Percentiles rank a stretch among this genome's conserved stretches.
Conservation (phyloP, 2,113 vertebrate species). For the Callochromis pleurospilus region DNA sequence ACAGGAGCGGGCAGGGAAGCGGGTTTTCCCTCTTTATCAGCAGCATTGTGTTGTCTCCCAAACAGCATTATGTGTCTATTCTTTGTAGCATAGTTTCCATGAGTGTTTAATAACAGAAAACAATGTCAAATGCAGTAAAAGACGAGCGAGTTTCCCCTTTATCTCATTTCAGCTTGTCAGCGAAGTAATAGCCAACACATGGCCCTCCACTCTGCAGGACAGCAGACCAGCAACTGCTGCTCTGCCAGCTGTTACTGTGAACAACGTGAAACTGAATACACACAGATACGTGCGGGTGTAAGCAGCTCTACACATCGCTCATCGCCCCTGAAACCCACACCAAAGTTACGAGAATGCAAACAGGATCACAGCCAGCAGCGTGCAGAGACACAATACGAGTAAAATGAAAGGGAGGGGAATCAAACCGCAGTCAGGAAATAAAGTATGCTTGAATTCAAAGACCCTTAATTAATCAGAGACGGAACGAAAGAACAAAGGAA, state of each 20-base stretch:
- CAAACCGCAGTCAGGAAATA: background rate
- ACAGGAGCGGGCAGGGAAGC: background rate
- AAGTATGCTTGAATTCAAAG: background rate
- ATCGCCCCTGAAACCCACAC: background rate
- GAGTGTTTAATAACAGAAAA: background rate
- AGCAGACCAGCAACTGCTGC: constrained; percentile 36
- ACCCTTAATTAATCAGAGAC: constrained; percentile 9
- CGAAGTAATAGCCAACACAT: constrained; percentile 43
- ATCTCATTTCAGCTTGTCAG: constrained; percentile 5
- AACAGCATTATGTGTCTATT: background rate
- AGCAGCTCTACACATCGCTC: background rate
- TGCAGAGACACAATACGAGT: background rate
- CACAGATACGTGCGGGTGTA: background rate
- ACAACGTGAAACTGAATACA: background rate
- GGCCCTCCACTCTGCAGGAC: constrained; percentile 32
- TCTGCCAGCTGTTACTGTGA: constrained; percentile 45
- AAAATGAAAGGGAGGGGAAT: background rate
- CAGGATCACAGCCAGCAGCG: background rate
- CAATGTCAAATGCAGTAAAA: background rate
- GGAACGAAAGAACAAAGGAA: constrained; percentile 12
- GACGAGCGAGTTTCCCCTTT: background rate
- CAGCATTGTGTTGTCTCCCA: background rate
- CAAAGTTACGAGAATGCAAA: background rate
- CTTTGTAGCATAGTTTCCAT: background rate
- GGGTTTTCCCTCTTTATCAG: background rate